Conservation (phyloP, 2,888 invertebrate species). For the Vandiemenella viatica region DNA sequence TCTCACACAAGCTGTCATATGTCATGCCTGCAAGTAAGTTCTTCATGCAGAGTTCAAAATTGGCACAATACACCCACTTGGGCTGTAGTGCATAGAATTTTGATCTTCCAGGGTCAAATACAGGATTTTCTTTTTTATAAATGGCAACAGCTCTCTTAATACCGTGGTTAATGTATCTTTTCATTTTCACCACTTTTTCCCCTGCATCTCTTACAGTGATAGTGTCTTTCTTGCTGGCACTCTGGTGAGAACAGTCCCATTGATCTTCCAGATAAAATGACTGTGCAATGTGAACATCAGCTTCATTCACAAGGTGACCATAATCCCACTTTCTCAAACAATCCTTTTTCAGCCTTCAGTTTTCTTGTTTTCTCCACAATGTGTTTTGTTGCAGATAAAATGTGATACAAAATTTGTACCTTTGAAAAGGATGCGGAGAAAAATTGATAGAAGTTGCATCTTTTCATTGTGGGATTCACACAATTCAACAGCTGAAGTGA, state of each 20-base stretch:
- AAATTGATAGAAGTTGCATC: too few species aligned
- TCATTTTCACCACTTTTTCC: slow-evolving; percentile 8
- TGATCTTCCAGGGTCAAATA: slow-evolving; percentile 5
- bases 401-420: slow-evolving; percentile 8
- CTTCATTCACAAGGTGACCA: too few species aligned
- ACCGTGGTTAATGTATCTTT: slow-evolving; percentile 10
- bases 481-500: too few species aligned
- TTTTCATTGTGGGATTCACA: too few species aligned
- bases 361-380: slow-evolving; percentile 4
- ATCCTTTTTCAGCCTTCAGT: too few species aligned
- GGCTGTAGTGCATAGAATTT: slow-evolving; percentile 8
- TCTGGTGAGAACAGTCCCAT: too few species aligned
- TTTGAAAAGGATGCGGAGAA: too few species aligned
- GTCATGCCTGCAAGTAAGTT: slow-evolving; percentile 1
- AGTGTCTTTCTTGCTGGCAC: slow-evolving; percentile 10
- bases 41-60: slow-evolving; percentile 11
- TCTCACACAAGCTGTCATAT: background rate
- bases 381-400: slow-evolving; percentile 8
- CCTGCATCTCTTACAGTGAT: slow-evolving; percentile 8
- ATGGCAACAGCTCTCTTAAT: slow-evolving; percentile 4
- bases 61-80: slow-evolving; percentile 13
- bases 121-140: slow-evolving; percentile 6
- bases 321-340: too few species aligned
- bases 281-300: too few species aligned
- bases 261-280: too few species aligned